phyloP scores from a whole-genome alignment of 2,797 vertebrate genomes.

The Typhlichthys eigenmanni region DNA sequence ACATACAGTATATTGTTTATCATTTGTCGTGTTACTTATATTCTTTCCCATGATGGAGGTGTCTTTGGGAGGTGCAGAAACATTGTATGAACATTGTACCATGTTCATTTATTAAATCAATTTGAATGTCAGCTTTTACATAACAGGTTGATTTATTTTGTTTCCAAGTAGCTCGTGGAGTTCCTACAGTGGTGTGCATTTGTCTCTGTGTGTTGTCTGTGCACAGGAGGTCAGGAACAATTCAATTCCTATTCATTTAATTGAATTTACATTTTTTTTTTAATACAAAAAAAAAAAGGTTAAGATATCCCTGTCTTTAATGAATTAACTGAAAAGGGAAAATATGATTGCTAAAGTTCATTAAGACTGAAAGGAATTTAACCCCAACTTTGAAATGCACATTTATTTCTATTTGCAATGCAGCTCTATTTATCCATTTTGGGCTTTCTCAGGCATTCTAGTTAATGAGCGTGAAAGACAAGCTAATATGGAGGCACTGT shows the following conservation, averaged over 20 bases:
- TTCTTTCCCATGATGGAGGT: slow-evolving; percentile 10
- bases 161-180: neutral
- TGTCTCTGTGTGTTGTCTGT: slow-evolving; percentile 1
- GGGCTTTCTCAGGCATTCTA: slow-evolving; percentile 54
- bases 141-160: neutral
- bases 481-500: too few species aligned
- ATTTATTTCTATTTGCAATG: too few species aligned
- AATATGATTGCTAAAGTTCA: slow-evolving; percentile 12
- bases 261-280: neutral
- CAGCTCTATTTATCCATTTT: slow-evolving; percentile 40
- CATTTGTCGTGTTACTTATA: neutral
- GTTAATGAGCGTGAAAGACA: neutral
- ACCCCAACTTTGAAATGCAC: neutral
- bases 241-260: slow-evolving; percentile 13
- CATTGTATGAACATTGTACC: slow-evolving; percentile 10
- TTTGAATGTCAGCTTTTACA: slow-evolving; percentile 1
- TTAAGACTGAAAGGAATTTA: slow-evolving; percentile 21
- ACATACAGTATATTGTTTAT: slow-evolving; percentile 38
- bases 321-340: slow-evolving; percentile 2
- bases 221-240: slow-evolving; percentile 1
- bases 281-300: slow-evolving; percentile 12
- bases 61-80: slow-evolving; percentile 13
- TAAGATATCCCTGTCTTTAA: slow-evolving; percentile 4
- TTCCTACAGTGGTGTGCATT: neutral
- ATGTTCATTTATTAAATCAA: slow-evolving; percentile 7